Percentiles rank a stretch among this genome's conserved stretches.
These are phyloP conservation scores for Gorsachius magnificus DNA, from an alignment of 2,797 vertebrate species.

Conservation along the genomic window DNA sequence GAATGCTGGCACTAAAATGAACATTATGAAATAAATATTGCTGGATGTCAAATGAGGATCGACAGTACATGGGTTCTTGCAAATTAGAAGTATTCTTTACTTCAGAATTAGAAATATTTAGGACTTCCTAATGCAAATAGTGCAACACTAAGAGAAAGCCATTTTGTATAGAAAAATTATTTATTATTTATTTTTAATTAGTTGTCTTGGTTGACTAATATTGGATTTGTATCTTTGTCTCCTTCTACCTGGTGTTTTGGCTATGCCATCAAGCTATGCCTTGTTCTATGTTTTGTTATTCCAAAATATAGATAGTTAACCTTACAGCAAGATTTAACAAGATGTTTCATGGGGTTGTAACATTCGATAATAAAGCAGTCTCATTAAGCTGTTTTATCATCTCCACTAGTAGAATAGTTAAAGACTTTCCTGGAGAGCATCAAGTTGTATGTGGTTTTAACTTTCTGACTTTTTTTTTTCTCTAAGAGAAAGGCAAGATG, in stretches of 20 bases:
- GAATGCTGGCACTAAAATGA: not conserved
- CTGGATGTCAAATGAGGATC: not conserved
- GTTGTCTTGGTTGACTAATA: not conserved
- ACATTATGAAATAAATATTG: not conserved
- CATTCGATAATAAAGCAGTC: not conserved
- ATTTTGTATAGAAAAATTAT: not conserved
- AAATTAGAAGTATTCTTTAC: not conserved
- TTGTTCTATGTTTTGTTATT: not conserved
- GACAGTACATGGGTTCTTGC: not conserved
- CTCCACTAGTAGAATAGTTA: not conserved
- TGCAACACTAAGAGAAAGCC: not conserved
- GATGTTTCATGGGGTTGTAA: not conserved
- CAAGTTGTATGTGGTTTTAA: not conserved
- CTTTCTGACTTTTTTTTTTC: not conserved
- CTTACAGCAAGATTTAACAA: not conserved
- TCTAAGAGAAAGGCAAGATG: not conserved
- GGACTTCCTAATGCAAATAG: not conserved
- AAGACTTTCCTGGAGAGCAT: not conserved
- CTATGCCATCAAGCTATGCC: not conserved
- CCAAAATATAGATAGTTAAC: not conserved
- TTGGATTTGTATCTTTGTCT: not conserved
- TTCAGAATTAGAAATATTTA: not conserved
- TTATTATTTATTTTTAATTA: not conserved
- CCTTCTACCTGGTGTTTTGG: not conserved
- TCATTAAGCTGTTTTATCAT: not conserved